Conservation (phyloP, 2,888 invertebrate species). For the Ectobius pallidus region DNA sequence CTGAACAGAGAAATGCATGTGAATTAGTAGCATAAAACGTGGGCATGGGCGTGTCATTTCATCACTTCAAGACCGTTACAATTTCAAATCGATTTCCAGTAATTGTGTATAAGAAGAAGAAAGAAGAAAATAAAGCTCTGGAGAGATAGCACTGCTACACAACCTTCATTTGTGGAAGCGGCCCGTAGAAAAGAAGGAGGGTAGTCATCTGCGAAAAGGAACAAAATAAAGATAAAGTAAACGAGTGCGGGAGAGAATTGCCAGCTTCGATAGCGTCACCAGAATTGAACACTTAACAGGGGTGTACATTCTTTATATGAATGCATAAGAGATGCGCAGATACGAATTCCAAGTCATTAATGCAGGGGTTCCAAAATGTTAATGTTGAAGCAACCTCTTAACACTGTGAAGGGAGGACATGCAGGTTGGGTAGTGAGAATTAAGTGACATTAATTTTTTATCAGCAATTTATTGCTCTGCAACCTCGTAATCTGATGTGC, state of each 20-base stretch:
- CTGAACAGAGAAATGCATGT: too few relatives aligned
- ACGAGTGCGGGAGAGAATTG: not conserved
- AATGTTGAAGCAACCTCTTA: too few relatives aligned
- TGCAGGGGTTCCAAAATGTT: too few relatives aligned
- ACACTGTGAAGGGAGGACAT: too few relatives aligned
- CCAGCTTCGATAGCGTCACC: not conserved
- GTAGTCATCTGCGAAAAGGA: not conserved
- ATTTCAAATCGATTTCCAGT: conserved; percentile 16
- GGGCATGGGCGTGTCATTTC: not conserved
- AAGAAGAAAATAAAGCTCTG: not conserved
- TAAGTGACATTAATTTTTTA: too few relatives aligned
- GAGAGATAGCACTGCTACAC: conserved; percentile 6
- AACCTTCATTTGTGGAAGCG: not conserved
- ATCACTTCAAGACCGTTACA: not conserved
- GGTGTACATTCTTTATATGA: too few relatives aligned
- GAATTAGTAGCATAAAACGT: too few relatives aligned
- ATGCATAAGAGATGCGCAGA: too few relatives aligned
- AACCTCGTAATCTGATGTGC: too few relatives aligned
- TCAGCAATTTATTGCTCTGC: too few relatives aligned
- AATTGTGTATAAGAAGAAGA: not conserved
- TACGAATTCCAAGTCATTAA: too few relatives aligned
- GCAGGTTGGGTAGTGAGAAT: too few relatives aligned
- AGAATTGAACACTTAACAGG: not conserved
- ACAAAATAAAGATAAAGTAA: conserved; percentile 1
- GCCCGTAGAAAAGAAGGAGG: not conserved